Conservation (phyloP, 2,888 invertebrate genomes). For the Antheraea yamamai region DNA sequence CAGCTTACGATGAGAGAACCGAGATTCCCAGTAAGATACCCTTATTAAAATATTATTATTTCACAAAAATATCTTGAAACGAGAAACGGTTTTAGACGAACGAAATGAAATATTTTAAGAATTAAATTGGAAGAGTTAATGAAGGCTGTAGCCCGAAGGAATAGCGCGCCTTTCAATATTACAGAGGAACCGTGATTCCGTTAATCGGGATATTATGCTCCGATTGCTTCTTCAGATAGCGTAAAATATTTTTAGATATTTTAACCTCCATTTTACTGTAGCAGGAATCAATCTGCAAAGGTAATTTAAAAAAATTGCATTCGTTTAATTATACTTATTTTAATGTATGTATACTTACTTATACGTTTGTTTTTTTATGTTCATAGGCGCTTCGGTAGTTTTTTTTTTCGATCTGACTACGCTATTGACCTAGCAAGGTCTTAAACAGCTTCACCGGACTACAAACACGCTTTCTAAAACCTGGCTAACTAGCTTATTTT, state of each 20-base stretch:
- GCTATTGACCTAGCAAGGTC: too few relatives aligned
- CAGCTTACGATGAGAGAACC: neutral
- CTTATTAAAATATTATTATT: constrained; percentile 12
- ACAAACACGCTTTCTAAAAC: too few relatives aligned
- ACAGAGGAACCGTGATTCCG: constrained; percentile 52
- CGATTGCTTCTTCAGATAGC: constrained; percentile 50
- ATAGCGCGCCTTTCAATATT: constrained; percentile 61
- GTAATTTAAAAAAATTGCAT: too few relatives aligned
- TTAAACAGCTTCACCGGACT: too few relatives aligned
- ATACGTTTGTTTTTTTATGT: too few relatives aligned
- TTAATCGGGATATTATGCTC: constrained; percentile 76
- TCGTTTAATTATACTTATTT: too few relatives aligned
- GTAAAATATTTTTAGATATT: constrained; percentile 26
- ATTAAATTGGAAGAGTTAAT: constrained; percentile 68
- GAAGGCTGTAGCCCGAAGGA: constrained; percentile 60
- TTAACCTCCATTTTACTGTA: constrained; percentile 5
- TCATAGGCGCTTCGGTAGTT: too few relatives aligned
- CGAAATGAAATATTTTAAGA: constrained; percentile 50
- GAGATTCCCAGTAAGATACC: neutral
- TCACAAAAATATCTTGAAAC: constrained; percentile 17
- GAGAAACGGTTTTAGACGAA: constrained; percentile 30
- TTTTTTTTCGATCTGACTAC: too few relatives aligned
- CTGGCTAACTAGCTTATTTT: too few relatives aligned
- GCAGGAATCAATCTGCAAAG: neutral
- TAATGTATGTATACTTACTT: too few relatives aligned